Evolutionary conservation across 2,797 vertebrate species (phyloP).

Genomic region (Cynopterus sphinx): DNA sequence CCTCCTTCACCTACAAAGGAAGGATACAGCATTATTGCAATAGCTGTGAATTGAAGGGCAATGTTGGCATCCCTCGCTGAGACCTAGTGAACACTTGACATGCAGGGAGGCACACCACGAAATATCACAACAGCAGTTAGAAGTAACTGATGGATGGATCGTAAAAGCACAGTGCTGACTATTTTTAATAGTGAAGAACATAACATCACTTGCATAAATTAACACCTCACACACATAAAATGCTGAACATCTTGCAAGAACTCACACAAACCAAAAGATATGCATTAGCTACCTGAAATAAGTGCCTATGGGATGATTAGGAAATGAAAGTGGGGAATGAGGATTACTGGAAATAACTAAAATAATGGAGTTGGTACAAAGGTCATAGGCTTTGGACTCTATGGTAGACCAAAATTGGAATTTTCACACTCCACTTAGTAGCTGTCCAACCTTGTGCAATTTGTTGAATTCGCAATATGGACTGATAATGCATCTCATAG

Average conservation of each 20-base stretch:
- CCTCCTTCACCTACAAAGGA: neutral
- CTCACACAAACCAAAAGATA: conserved; percentile 11
- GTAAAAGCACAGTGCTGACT: neutral
- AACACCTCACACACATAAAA: neutral
- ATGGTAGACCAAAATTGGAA: neutral
- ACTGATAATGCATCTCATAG: neutral
- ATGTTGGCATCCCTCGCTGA: neutral
- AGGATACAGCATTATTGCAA: neutral
- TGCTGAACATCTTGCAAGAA: neutral
- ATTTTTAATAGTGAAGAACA: conserved; percentile 17
- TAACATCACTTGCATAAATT: neutral
- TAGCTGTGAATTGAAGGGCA: neutral
- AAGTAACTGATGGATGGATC: neutral
- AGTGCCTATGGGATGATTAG: neutral
- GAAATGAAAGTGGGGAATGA: neutral
- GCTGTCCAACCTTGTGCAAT: neutral
- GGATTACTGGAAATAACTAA: neutral
- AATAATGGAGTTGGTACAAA: neutral
- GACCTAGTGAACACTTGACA: neutral
- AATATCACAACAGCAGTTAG: neutral
- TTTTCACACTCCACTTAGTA: neutral
- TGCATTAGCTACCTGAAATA: neutral
- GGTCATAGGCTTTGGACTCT: neutral
- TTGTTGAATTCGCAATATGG: neutral
- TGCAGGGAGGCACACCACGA: neutral